These are phyloP conservation scores for Diadumene lineata DNA, from an alignment of 92 coral and sea anemone genomes.

Conservation along the genomic window DNA sequence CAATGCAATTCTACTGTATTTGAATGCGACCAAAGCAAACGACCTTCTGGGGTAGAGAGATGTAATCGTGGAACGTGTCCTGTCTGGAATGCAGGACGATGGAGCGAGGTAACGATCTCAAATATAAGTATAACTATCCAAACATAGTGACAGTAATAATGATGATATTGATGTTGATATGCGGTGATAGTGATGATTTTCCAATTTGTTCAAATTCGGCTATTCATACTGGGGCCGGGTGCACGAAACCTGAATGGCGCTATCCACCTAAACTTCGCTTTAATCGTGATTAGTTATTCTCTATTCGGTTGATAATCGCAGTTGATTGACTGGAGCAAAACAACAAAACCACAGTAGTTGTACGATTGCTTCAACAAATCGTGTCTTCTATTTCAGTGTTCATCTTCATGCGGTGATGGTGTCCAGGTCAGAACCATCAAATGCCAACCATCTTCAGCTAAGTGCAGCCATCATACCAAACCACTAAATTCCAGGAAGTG, in stretches of 20 bases:
- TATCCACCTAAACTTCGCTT: no score
- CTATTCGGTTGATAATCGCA: no score
- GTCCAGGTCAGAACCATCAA: slow-evolving; percentile 39
- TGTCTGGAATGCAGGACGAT: slow-evolving; percentile 47
- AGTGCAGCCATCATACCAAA: slow-evolving; percentile 22
- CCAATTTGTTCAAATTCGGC: neutral
- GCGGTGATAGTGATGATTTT: neutral
- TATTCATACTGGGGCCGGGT: no score
- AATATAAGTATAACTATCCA: no score
- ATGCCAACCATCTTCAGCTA: slow-evolving; percentile 45
- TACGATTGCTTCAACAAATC: neutral
- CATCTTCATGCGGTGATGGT: slow-evolving; percentile 76
- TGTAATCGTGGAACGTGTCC: slow-evolving; percentile 71
- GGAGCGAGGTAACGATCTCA: slow-evolving; percentile 78
- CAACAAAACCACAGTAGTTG: no score
- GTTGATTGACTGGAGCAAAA: no score
- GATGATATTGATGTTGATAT: neutral
- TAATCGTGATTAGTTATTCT: no score
- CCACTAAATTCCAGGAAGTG: slow-evolving; percentile 32
- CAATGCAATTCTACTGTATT: slow-evolving; percentile 46
- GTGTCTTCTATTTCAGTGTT: slow-evolving; percentile 47
- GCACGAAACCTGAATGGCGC: no score
- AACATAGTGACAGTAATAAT: neutral
- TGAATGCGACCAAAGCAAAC: slow-evolving; percentile 41
- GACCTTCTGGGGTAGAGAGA: slow-evolving; percentile 31